A percentile compares a stretch with the other conserved stretches of the same genome.
These are phyloP conservation scores for Bradysia coprophila DNA, from an alignment of 1,140 invertebrate species.

Conservation along the genomic window DNA sequence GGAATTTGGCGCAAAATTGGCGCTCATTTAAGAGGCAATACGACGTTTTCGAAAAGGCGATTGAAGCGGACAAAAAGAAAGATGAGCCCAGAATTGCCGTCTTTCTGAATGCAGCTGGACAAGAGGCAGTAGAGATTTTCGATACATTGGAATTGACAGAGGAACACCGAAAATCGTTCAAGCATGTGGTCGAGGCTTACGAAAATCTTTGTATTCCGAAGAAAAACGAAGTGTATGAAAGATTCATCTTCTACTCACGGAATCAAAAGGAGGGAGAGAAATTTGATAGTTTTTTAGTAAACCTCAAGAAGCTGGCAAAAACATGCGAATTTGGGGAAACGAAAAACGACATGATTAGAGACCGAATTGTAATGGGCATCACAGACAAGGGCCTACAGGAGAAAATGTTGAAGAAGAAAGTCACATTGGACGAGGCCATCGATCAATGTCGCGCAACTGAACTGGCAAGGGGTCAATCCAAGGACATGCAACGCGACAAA, in stretches of 20 bases:
- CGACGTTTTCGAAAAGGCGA: background rate
- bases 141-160: conserved; percentile 7
- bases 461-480: background rate
- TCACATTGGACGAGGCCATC: background rate
- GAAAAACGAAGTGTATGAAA: conserved; percentile 10
- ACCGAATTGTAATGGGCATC: conserved; percentile 12
- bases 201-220: conserved; percentile 10
- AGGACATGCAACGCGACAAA: background rate
- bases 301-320: conserved; percentile 9
- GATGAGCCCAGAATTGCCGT: conserved; percentile 5
- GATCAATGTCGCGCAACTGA: background rate
- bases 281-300: conserved; percentile 14
- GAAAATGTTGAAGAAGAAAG: conserved; percentile 8
- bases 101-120: conserved; percentile 5
- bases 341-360: conserved; percentile 8
- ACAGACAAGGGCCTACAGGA: conserved; percentile 12
- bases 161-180: conserved; percentile 2
- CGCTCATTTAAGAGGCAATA: background rate
- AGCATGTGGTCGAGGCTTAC: conserved; percentile 6
- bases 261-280: conserved; percentile 11
- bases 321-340: conserved; percentile 9
- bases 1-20: background rate
- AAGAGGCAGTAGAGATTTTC: conserved; percentile 5
- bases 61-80: background rate
- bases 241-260: conserved; percentile 10